phyloP scores from a whole-genome alignment of 2,888 invertebrate species.

The Athalia rosae region DNA sequence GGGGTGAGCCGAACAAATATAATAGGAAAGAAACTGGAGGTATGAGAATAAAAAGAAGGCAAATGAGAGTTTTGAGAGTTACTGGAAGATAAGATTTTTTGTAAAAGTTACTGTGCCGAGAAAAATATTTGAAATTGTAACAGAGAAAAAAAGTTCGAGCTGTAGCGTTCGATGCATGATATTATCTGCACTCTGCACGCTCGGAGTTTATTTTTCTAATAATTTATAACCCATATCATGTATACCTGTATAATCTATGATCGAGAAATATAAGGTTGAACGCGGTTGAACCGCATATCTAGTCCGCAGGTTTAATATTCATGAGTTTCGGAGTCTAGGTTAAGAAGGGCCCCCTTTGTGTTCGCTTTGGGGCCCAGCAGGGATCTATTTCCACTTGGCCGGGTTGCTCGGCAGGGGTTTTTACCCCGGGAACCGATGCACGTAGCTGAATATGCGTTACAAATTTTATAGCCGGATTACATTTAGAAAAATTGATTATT shows the following conservation, averaged over 20 bases:
- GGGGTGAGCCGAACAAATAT: too few species aligned
- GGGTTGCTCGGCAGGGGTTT: conserved; percentile 3
- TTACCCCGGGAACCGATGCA: neutral
- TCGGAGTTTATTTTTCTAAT: too few species aligned
- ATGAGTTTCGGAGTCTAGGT: conserved; percentile 33
- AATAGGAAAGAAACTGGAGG: too few species aligned
- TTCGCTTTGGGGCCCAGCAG: conserved; percentile 11
- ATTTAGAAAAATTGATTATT: conserved; percentile 37
- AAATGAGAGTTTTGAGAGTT: too few species aligned
- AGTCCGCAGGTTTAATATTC: conserved; percentile 27
- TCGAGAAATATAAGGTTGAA: conserved; percentile 12
- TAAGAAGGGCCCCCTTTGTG: conserved; percentile 30
- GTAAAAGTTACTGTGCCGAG: too few species aligned
- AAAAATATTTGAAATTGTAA: too few species aligned
- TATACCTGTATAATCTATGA: neutral
- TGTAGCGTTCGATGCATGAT: too few species aligned
- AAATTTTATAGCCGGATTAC: conserved; percentile 36
- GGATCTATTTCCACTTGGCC: neutral
- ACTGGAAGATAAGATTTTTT: too few species aligned
- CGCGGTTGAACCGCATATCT: conserved; percentile 3
- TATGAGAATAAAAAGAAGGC: too few species aligned
- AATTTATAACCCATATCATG: neutral
- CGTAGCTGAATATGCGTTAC: conserved; percentile 18
- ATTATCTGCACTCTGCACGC: too few species aligned
- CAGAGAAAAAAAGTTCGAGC: too few species aligned